phyloP scores from a whole-genome alignment of 2,113 vertebrate genomes.

The Melanotaenia duboulayi region DNA sequence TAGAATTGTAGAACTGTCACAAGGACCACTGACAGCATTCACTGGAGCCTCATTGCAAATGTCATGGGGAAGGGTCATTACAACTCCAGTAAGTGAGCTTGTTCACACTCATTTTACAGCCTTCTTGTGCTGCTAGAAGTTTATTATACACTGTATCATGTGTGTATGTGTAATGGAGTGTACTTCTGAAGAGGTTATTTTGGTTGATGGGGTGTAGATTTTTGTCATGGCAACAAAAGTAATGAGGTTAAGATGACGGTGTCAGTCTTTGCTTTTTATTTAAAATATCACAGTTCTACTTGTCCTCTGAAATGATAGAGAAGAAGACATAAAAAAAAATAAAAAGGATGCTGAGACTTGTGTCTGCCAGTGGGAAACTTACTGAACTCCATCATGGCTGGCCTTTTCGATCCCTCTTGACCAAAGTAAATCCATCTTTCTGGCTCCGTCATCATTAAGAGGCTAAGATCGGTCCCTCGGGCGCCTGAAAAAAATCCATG shows the following conservation, averaged over 20 bases:
- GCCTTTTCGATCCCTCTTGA: constrained; percentile 8
- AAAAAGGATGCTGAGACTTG: background rate
- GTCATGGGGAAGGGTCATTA: no score
- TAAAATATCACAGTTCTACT: background rate
- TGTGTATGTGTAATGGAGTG: constrained; percentile 1
- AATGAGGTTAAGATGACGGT: constrained; percentile 36
- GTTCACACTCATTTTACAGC: background rate
- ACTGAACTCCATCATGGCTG: constrained; percentile 37
- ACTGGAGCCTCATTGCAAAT: no score
- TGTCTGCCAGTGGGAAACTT: background rate
- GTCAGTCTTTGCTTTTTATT: background rate
- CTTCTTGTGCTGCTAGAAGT: no score
- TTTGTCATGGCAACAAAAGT: constrained; percentile 56
- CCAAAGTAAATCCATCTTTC: constrained; percentile 45
- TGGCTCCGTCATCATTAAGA: constrained; percentile 44
- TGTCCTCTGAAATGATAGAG: background rate
- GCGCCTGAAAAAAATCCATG: constrained; percentile 26
- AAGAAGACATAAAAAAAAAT: background rate
- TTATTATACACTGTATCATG: background rate
- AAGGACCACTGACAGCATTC: no score
- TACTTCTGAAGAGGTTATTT: constrained; percentile 3
- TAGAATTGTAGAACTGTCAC: no score
- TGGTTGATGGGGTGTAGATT: constrained; percentile 30
- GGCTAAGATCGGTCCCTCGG: constrained; percentile 33
- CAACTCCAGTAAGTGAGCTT: background rate